phyloP scores from a whole-genome alignment of 2,888 invertebrate genomes.

The Balanococcus diminutus region DNA sequence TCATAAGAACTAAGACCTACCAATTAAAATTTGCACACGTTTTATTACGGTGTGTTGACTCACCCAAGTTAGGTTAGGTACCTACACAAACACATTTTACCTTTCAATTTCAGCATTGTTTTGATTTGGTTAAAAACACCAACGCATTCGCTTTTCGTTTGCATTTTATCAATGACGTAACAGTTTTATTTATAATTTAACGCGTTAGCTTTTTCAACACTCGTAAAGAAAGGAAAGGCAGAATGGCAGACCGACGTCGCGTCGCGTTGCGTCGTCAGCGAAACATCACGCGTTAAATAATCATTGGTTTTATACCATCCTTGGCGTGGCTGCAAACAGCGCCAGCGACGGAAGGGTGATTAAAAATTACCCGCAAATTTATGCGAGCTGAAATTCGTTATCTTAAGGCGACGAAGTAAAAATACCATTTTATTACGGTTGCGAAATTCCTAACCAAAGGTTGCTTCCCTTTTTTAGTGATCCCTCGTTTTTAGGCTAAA shows the following conservation, averaged over 20 bases:
- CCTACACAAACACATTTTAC: neutral
- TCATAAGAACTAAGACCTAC: too few relatives aligned
- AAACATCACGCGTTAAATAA: conserved; percentile 5
- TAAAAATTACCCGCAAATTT: conserved; percentile 21
- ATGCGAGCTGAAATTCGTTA: conserved; percentile 25
- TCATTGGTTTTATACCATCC: conserved; percentile 1
- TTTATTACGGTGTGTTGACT: neutral
- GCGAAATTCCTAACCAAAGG: neutral
- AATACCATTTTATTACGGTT: neutral
- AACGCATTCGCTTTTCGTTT: neutral
- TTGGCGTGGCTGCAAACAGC: too few relatives aligned
- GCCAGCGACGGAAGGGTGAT: neutral
- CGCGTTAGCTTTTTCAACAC: neutral
- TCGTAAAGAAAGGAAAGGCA: neutral
- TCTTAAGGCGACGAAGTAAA: neutral
- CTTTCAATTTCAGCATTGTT: neutral
- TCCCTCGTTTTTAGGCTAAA: neutral
- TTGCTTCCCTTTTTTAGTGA: neutral
- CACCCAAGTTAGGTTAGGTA: neutral
- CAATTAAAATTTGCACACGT: neutral
- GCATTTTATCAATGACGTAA: conserved; percentile 23
- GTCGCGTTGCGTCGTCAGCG: neutral
- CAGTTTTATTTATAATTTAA: neutral
- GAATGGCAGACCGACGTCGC: neutral
- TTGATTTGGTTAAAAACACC: neutral